Evolutionary conservation across 2,797 vertebrate species (phyloP).

Genomic region (Somateria mollissima): DNA sequence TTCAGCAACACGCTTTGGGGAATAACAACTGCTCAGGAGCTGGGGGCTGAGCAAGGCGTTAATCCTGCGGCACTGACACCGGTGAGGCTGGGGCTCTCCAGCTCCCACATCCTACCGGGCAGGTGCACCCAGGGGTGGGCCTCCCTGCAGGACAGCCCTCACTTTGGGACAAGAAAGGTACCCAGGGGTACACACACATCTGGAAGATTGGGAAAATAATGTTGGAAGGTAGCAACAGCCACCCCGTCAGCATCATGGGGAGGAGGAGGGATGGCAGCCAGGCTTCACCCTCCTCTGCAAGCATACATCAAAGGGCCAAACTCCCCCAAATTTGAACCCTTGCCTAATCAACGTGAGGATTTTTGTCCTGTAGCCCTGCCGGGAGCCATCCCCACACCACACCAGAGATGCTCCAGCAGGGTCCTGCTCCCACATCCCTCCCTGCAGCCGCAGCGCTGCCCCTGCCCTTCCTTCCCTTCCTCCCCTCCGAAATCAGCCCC

Average conservation of each 20-base stretch:
- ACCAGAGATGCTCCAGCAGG: not conserved
- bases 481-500: not conserved
- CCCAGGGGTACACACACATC: accelerated
- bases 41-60: not conserved
- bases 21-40: not conserved
- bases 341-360: accelerated
- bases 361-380: not conserved
- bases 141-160: not conserved
- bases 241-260: accelerated
- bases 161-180: not conserved
- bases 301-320: not conserved
- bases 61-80: not conserved
- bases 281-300: not conserved
- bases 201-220: accelerated
- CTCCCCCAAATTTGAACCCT: not conserved
- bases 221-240: accelerated
- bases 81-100: not conserved
- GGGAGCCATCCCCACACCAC: accelerated
- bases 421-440: not conserved
- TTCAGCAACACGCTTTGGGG: not conserved
- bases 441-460: not conserved
- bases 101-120: not conserved
- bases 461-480: not conserved
- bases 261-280: not conserved
- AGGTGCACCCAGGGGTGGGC: not conserved